Evolutionary conservation across 2,113 vertebrate genomes (phyloP).

Genomic region (Atherinomorus stipes): DNA sequence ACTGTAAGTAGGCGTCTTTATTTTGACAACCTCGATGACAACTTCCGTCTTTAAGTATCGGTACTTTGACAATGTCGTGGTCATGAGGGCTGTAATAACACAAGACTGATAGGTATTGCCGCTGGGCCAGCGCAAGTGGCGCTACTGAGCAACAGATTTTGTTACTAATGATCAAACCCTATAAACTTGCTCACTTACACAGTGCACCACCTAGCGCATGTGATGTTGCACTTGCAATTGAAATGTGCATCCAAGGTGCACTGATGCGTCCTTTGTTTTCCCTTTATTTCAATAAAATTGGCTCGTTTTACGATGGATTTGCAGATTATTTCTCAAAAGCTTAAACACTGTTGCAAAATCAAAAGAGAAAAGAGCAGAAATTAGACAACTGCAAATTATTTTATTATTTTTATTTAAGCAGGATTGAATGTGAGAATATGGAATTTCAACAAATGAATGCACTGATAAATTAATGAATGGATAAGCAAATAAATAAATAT

Average conservation of each 20-base stretch:
- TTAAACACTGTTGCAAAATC: no score
- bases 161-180: conserved; percentile 76
- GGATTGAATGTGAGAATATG: no score
- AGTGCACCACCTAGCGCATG: conserved; percentile 82
- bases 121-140: conserved; percentile 81
- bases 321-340: no score
- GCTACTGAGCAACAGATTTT: conserved; percentile 82
- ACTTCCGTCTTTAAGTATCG: fast-evolving
- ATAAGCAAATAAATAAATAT: no score
- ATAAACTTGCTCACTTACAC: conserved; percentile 75
- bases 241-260: conserved; percentile 43
- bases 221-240: conserved; percentile 57
- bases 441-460: no score
- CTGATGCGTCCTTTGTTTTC: conserved; percentile 26
- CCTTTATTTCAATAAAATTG: conserved; percentile 14
- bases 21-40: conserved; percentile 15
- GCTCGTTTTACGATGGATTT: not conserved
- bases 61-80: conserved; percentile 62
- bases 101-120: conserved; percentile 78
- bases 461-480: no score
- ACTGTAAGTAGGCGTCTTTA: not conserved
- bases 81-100: conserved; percentile 88
- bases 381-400: no score
- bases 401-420: no score
- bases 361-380: no score